phyloP scores from a whole-genome alignment of 1,140 invertebrate species.

The Pararge aegeria region DNA sequence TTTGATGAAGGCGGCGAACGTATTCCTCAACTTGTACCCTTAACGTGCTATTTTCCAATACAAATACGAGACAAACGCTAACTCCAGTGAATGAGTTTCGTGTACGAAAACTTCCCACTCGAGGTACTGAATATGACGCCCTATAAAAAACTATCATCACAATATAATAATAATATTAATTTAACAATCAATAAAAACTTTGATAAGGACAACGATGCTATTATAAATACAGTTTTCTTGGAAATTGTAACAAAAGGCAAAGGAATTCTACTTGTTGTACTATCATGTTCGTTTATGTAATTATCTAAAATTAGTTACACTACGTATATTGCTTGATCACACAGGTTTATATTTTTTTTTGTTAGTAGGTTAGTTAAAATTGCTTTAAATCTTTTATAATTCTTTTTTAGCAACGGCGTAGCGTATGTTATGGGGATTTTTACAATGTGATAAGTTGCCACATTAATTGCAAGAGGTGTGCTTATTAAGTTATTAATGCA shows the following conservation, averaged over 20 bases:
- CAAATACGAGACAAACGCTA: not conserved
- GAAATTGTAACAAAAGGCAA: conserved; percentile 23
- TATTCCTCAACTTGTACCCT: no score
- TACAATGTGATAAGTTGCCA: no score
- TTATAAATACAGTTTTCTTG: conserved; percentile 19
- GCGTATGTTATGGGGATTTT: no score
- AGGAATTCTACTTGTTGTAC: conserved; percentile 23
- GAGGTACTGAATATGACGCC: conserved; percentile 36
- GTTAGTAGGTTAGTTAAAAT: no score
- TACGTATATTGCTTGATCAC: conserved; percentile 1
- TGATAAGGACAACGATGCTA: conserved; percentile 53
- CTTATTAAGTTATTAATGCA: no score
- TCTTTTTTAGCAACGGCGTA: not conserved
- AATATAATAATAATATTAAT: conserved; percentile 28
- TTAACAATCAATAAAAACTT: conserved; percentile 71
- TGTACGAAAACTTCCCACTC: not conserved
- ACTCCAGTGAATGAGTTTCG: not conserved
- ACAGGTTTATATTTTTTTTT: not conserved
- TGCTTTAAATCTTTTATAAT: no score
- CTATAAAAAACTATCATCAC: conserved; percentile 61
- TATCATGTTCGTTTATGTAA: conserved; percentile 8
- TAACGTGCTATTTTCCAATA: no score
- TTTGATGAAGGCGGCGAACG: no score
- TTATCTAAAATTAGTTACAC: not conserved
- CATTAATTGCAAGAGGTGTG: no score